Evolutionary conservation across 2,888 invertebrate genomes (phyloP), one percentile per base, ranked within the genome.

Genomic region (Parelbella ahira): DNA sequence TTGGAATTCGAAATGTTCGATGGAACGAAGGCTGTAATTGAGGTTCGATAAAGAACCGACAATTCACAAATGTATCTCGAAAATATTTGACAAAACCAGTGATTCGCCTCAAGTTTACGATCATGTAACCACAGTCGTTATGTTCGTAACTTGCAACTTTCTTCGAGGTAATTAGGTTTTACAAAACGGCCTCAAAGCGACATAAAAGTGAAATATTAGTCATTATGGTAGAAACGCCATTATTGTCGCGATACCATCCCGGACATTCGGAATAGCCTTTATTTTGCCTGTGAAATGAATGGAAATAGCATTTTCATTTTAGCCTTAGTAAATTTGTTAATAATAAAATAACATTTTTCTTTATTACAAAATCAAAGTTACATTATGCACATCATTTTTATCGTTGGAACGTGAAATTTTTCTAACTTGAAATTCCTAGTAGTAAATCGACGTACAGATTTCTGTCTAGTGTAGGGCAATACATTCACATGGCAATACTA

Each of bases 81-180:
- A 19, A 33, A 19, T 25, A 15, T 15, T 25, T 33, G 20, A 9
- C 19, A 68, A 74, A 62, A 51, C 61, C 60, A 53, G 63, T 68
- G 53, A 72, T 68, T 60, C 50, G 44, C 52, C 43, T 50, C 45
- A 53, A 59, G 54, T 75, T 75, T 69, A 74, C 63, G 70, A 66
- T 57, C 61, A 38, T 50, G 60, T 76, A 74, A 75, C 71, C 56
- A 72, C 55, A 58, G 65, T 51, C 39, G 53, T 53, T 51, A 53
- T 27, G 50, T 48, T 44, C 41, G 38, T 27, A 27, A 45, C 46
- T 58, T 32, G 57, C 53, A 58, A 63, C 67, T 67, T 66, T 68
- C 60, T 48, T 52, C 32, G 47, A 53, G 53, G 60, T 68, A 70
- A 73, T 73, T 70, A 67, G 56, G 49, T 63, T 71, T 65, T 57